Percentiles rank a stretch among this genome's conserved stretches.
phyloP scores from a whole-genome alignment of 2,797 vertebrate species.

The Otolemur crassicaudatus region DNA sequence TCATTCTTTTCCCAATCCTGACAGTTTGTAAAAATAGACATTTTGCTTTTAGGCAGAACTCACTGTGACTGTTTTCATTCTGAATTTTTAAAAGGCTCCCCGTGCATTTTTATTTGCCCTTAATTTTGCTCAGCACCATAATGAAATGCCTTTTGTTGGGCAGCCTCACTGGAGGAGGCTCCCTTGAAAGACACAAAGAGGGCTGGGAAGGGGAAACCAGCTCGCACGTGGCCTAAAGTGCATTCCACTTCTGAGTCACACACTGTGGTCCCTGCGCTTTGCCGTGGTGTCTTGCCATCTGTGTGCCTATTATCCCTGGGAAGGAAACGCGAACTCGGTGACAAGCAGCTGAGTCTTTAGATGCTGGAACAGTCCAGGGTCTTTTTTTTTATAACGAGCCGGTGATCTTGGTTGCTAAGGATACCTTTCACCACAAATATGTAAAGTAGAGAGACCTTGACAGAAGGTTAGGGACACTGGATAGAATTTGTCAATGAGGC shows the following conservation, averaged over 20 bases:
- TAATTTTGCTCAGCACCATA: background rate
- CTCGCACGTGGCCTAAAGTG: background rate
- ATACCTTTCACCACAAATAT: constrained; percentile 40
- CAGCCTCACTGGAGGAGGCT: background rate
- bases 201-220: background rate
- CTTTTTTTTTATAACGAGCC: constrained; percentile 42
- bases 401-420: constrained; percentile 67
- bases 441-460: constrained; percentile 50
- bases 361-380: background rate
- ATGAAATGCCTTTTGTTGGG: background rate
- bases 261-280: too few relatives aligned
- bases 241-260: background rate
- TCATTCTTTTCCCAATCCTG: background rate
- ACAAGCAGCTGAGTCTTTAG: constrained; percentile 18
- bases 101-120: background rate
- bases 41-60: background rate
- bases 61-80: background rate
- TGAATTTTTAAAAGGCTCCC: background rate
- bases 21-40: background rate
- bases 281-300: background rate
- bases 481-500: constrained; percentile 15
- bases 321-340: background rate
- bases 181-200: background rate
- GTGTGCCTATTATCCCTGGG: background rate
- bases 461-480: background rate